Evolutionary conservation across 2,888 invertebrate species (phyloP).

Genomic region (Rhagophthalmus giganteus): DNA sequence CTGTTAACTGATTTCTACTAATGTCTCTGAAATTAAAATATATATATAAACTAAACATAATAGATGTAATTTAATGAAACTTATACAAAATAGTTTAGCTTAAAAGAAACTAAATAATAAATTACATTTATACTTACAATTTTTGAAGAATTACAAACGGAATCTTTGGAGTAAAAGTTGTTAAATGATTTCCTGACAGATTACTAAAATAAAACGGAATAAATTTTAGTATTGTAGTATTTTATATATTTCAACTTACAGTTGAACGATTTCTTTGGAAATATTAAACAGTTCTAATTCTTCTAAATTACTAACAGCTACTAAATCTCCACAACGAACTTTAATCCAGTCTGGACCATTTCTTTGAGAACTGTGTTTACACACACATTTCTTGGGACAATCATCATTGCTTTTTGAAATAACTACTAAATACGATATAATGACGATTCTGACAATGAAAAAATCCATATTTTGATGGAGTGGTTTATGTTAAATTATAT

Average conservation of each 20-base stretch:
- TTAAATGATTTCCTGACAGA: constrained; percentile 67
- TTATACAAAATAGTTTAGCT: background rate
- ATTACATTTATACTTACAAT: constrained; percentile 61
- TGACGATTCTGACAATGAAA: constrained; percentile 6
- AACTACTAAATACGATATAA: constrained; percentile 19
- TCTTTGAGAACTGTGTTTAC: constrained; percentile 58
- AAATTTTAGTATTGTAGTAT: constrained; percentile 8
- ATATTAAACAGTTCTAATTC: constrained; percentile 66
- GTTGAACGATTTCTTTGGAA: constrained; percentile 64
- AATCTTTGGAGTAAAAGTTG: constrained; percentile 63
- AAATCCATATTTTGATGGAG: constrained; percentile 13
- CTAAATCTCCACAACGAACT: constrained; percentile 65
- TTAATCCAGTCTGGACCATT: constrained; percentile 62
- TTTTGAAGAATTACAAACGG: constrained; percentile 69
- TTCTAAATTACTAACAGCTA: constrained; percentile 63
- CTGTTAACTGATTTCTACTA: constrained; percentile 75
- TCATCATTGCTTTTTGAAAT: constrained; percentile 27
- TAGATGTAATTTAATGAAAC: background rate
- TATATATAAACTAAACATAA: background rate
- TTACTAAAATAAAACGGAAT: constrained; percentile 60
- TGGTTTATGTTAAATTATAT: constrained; percentile 1
- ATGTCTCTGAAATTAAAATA: constrained; percentile 66
- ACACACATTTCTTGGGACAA: constrained; percentile 63
- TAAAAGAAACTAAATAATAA: background rate
- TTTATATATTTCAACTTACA: constrained; percentile 59